Evolutionary conservation across 2,888 invertebrate species (phyloP).

Genomic region (Belgica antarctica): DNA sequence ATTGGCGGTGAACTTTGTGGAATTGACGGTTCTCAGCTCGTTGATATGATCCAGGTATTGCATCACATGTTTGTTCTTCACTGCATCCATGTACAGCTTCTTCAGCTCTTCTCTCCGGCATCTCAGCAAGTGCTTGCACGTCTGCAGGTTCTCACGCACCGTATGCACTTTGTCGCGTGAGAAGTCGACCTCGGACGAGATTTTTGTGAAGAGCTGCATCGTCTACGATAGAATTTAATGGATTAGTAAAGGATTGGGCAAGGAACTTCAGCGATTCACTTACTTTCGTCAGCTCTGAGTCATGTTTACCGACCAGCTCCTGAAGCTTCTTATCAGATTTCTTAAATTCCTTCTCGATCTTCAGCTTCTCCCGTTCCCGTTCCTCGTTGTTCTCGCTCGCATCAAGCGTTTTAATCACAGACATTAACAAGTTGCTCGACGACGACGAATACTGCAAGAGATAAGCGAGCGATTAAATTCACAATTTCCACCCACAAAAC

Average conservation of each 20-base stretch:
- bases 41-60: conserved; percentile 81
- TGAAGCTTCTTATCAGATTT: conserved; percentile 86
- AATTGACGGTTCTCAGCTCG: conserved; percentile 56
- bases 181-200: conserved; percentile 73
- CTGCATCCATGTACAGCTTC: conserved; percentile 90
- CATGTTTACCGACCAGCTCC: conserved; percentile 82
- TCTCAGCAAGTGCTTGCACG: conserved; percentile 80
- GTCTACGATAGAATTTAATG: conserved; percentile 49
- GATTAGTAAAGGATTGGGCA: neutral
- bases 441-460: conserved; percentile 53
- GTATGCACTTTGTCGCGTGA: conserved; percentile 73
- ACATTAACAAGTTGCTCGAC: conserved; percentile 33
- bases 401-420: conserved; percentile 83
- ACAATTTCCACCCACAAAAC: conserved; percentile 34
- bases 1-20: conserved; percentile 34
- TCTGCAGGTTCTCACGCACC: conserved; percentile 77
- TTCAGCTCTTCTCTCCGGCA: conserved; percentile 90
- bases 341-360: conserved; percentile 90
- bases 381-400: conserved; percentile 93
- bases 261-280: conserved; percentile 62
- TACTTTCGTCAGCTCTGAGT: conserved; percentile 72
- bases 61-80: conserved; percentile 91
- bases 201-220: conserved; percentile 69
- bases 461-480: conserved; percentile 12
- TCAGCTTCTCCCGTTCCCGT: conserved; percentile 85